Percentiles rank a stretch among this genome's conserved stretches.
These are phyloP conservation scores for Mamestra brassicae DNA, from an alignment of 2,888 invertebrate species.

Conservation along the genomic window DNA sequence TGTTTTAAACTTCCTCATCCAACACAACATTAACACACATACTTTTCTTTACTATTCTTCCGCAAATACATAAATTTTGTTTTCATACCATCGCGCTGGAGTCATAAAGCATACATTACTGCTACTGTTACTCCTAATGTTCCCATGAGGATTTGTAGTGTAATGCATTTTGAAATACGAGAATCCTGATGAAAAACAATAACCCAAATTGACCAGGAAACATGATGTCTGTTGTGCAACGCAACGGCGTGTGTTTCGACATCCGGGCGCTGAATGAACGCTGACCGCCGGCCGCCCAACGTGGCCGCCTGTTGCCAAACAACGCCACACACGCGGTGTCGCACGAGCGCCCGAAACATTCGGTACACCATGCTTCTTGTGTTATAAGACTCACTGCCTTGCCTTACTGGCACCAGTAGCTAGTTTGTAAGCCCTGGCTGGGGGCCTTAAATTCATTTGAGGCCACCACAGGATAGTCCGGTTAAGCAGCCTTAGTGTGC, in stretches of 20 bases:
- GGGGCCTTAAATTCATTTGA: too few relatives aligned
- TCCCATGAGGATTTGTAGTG: constrained; percentile 30
- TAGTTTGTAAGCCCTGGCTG: too few relatives aligned
- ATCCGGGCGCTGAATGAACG: constrained; percentile 57
- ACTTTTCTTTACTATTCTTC: constrained; percentile 60
- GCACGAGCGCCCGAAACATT: constrained; percentile 10
- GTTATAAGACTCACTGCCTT: constrained; percentile 28
- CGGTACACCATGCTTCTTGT: constrained; percentile 1
- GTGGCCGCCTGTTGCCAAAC: constrained; percentile 55
- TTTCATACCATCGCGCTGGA: constrained; percentile 38
- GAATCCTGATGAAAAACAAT: constrained; percentile 70
- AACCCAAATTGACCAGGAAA: constrained; percentile 81
- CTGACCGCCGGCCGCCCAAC: constrained; percentile 20
- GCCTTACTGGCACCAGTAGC: constrained; percentile 3
- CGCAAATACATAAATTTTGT: constrained; percentile 61
- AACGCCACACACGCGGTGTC: constrained; percentile 42
- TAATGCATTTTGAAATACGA: constrained; percentile 57
- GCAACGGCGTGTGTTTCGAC: constrained; percentile 58
- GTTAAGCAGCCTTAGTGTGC: too few relatives aligned
- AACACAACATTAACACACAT: constrained; percentile 59
- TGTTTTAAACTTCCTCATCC: constrained; percentile 58
- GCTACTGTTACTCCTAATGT: constrained; percentile 41
- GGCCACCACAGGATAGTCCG: too few relatives aligned
- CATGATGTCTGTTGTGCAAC: constrained; percentile 75
- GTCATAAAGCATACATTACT: constrained; percentile 46